A percentile compares a stretch with the other conserved stretches of the same genome.
Evolutionary conservation across 1,140 invertebrate species (phyloP).

Genomic region (Hetaerina americana): DNA sequence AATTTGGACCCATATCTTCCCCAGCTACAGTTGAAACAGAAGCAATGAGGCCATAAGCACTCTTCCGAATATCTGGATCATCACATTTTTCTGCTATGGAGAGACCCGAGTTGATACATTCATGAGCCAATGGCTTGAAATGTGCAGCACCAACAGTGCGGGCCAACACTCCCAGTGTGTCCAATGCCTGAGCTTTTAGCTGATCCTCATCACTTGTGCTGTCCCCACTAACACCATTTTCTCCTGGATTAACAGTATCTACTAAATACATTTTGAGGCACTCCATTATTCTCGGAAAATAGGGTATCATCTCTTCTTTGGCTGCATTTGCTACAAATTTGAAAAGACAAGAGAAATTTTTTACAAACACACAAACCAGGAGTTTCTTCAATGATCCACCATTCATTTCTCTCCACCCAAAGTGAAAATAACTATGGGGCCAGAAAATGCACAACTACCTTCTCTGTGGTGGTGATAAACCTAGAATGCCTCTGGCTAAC

Average conservation of each 20-base stretch:
- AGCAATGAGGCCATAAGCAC: constrained; percentile 54
- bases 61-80: constrained; percentile 61
- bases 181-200: constrained; percentile 24
- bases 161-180: constrained; percentile 55
- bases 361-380: too few relatives aligned
- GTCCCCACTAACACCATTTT: background rate
- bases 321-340: constrained; percentile 43
- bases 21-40: constrained; percentile 55
- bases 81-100: constrained; percentile 42
- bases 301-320: constrained; percentile 55
- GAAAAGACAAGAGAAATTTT: constrained; percentile 10
- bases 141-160: constrained; percentile 50
- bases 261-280: constrained; percentile 50
- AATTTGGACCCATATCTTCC: constrained; percentile 43
- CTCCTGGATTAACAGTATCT: constrained; percentile 27
- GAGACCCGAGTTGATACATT: constrained; percentile 47
- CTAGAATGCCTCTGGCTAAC: too few relatives aligned
- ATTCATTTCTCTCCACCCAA: too few relatives aligned
- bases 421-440: too few relatives aligned
- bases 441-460: too few relatives aligned
- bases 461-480: too few relatives aligned
- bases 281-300: constrained; percentile 52
- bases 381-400: too few relatives aligned
- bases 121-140: constrained; percentile 48
- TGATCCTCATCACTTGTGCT: background rate